A percentile compares a stretch with the other conserved stretches of the same genome.
These are phyloP conservation scores for Forbesichthys papilliferus DNA, from an alignment of 2,113 vertebrate genomes.

Conservation along the genomic window DNA sequence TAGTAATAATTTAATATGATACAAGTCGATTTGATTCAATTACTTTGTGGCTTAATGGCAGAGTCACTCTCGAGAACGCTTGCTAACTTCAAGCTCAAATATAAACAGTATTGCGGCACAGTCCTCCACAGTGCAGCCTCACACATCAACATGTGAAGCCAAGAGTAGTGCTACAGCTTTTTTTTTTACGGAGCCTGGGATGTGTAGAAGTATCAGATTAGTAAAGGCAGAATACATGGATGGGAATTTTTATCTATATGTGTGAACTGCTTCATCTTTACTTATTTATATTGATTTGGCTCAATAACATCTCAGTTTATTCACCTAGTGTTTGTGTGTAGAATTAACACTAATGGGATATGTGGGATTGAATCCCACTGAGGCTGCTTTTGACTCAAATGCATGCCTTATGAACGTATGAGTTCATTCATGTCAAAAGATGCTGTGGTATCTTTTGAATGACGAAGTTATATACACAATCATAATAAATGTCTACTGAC, in stretches of 20 bases:
- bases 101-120: no score
- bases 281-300: not conserved
- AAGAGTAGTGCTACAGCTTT: no score
- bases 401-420: slow-evolving; percentile 16
- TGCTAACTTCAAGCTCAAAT: no score
- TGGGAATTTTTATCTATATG: slow-evolving; percentile 13
- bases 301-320: not conserved
- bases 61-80: no score
- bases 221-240: slow-evolving; percentile 22
- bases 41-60: no score
- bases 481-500: no score
- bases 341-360: slow-evolving; percentile 8
- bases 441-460: slow-evolving; percentile 21
- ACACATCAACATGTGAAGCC: no score
- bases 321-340: not conserved
- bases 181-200: no score
- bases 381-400: not conserved
- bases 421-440: slow-evolving; percentile 1
- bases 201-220: slow-evolving; percentile 8
- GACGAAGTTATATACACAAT: no score
- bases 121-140: no score
- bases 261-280: not conserved
- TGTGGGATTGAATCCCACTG: not conserved
- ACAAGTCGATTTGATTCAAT: no score
- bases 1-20: no score